phyloP scores from a whole-genome alignment of 2,113 vertebrate species.

The Circaetus cinerascens region DNA sequence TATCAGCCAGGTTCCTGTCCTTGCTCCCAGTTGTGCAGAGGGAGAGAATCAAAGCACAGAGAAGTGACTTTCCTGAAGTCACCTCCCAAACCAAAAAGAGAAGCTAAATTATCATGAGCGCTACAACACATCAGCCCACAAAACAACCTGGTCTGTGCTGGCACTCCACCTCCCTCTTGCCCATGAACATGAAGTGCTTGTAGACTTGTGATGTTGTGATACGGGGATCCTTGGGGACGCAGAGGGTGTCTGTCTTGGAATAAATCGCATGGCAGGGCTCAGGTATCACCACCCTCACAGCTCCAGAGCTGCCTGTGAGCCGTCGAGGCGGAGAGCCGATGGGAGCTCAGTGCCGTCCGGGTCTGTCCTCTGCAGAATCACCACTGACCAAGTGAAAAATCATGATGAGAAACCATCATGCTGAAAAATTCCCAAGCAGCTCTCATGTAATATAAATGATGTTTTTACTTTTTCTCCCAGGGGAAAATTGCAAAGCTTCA shows the following conservation, averaged over 20 bases:
- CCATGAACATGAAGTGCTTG: neutral
- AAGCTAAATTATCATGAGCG: rapidly evolving
- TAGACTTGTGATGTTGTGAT: neutral
- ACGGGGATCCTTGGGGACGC: too few species aligned
- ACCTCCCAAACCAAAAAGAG: too few species aligned
- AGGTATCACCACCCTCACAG: rapidly evolving
- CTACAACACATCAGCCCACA: too few species aligned
- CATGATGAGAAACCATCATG: rapidly evolving
- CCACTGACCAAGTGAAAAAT: neutral
- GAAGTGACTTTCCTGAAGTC: neutral
- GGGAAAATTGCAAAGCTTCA: neutral
- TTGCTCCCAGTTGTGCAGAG: neutral
- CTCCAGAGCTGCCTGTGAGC: neutral
- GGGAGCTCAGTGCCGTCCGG: rapidly evolving
- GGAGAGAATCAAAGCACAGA: neutral
- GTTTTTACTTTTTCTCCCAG: neutral
- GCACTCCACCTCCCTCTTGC: neutral
- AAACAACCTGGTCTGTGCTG: too few species aligned
- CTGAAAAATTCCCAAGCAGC: neutral
- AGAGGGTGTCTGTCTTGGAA: too few species aligned
- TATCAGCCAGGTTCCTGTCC: too few species aligned
- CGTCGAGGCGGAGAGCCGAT: rapidly evolving
- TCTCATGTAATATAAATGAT: neutral
- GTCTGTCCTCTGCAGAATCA: too few species aligned
- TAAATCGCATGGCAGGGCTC: rapidly evolving